Conservation (phyloP, 2,888 invertebrate genomes). For the Noctua comes region DNA sequence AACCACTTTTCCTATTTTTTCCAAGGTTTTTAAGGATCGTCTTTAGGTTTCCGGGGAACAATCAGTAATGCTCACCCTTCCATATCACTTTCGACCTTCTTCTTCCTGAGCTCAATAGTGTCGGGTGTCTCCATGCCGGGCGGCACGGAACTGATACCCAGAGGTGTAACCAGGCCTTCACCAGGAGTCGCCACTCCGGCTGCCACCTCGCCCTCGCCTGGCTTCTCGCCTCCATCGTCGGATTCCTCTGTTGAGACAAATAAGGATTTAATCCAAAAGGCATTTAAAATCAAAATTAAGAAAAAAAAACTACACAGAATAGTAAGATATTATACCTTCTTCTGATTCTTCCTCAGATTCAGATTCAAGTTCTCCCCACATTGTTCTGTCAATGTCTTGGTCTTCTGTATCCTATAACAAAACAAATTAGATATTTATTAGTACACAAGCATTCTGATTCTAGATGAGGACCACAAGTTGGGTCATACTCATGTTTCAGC, state of each 20-base stretch:
- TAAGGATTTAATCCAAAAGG: not conserved
- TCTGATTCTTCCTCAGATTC: conserved; percentile 95
- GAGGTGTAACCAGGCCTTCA: conserved; percentile 98
- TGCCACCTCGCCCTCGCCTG: conserved; percentile 83
- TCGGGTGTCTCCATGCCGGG: conserved; percentile 99
- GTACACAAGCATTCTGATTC: not conserved
- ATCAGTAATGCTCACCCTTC: conserved; percentile 92
- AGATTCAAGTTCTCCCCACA: conserved; percentile 99
- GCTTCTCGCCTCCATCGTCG: conserved; percentile 77
- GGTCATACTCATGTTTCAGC: not conserved
- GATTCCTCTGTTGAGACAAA: conserved; percentile 78
- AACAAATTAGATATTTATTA: not conserved
- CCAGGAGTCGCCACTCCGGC: conserved; percentile 98
- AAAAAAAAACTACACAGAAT: not conserved
- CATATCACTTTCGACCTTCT: conserved; percentile 98
- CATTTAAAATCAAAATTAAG: not conserved
- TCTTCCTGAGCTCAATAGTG: conserved; percentile 99
- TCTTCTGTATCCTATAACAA: conserved; percentile 83
- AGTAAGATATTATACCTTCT: conserved; percentile 88
- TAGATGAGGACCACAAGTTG: not conserved
- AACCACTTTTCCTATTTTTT: not conserved
- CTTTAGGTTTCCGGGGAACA: not conserved
- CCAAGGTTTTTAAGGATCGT: not conserved
- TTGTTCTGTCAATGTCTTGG: conserved; percentile 96
- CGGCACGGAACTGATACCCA: conserved; percentile 97